Evolutionary conservation across 2,888 invertebrate species (phyloP), one percentile per base, ranked within the genome.

Genomic region (Athalia rosae): DNA sequence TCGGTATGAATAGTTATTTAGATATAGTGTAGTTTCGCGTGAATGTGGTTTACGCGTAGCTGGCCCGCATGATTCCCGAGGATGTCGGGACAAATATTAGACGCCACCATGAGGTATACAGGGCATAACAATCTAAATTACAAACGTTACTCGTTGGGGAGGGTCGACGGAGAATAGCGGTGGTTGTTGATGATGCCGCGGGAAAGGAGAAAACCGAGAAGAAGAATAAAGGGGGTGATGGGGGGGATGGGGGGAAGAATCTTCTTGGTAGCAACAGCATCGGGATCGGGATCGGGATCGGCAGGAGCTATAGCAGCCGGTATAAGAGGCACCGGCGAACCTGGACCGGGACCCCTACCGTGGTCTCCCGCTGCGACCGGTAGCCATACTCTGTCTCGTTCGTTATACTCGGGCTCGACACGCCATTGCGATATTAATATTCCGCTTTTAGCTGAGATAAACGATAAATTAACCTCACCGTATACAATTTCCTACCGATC

Each of bases 291-390:
- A 28, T 28, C 28, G 28, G 28, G n/a, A 67, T 15, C 67, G 67
- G 67, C 53, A 67, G 50, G 28, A 67, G 67, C 53, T 41, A n/a
- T n/a, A 53, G 67, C 48, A 67, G 67, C 64, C 28, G 28, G 28
- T 28, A 28, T 28, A 28, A 28, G 28, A 28, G 15, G 67, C 71
- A 58, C 74, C 74, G 48, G 74, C 28, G 61, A 28, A 74, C 48
- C 47, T 48, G 74, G 74, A 74, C 62, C 74, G 45, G 85, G 87
- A 87, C 89, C 88, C 89, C 89, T 87, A 89, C 84, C 84, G 89
- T 84, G 89, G 84, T 88, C 89, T 89, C 89, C 89, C 85, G 89
- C 89, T 89, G 89, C 86, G 89, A 88, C 89, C 89, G 86, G 89
- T 89, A 89, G 89, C 89, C 86, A 88, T 88, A 88, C 86, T 87